Base-by-base conservation (phyloP, 2,113 vertebrate species). In the Tor tambroides region DNA sequence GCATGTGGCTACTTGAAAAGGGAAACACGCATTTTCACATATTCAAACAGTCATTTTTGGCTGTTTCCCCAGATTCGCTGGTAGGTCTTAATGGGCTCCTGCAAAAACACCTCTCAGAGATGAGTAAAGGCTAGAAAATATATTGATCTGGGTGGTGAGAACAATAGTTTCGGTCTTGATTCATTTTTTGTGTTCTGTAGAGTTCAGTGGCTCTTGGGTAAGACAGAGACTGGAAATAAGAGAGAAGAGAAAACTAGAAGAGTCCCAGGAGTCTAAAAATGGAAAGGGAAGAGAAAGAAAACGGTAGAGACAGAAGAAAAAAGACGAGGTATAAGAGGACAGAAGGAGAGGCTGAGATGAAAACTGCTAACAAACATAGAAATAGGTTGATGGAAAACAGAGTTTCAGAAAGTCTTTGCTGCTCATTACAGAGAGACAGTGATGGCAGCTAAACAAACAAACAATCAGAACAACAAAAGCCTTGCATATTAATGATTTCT, bases 111-210 rank as follows among this genome's bases (percentile, higher is more conserved):
- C 89, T 87, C 91, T 85, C 74, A 91, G 56, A 91, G 93, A 93
- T 90, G 93, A 92, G 92, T 92, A 95, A 94, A 92, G 89, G 84
- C 89, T 94, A 92, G 10, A 92, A 94, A 95, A 90, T 93, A 86
- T 94, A 90, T 95, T 94, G 95, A 96, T 97, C 93, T 91, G 92
- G 82, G 84, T 92, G 89, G 88, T 93, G 93, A 94, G 94, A 96
- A 92, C 91, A 95, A 94, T 93, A 92, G 91, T 41, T 72, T 21
- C 1, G 38, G 84, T 74, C 89, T 92, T 88, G 91, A 94, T 94
- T 93, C 88, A 91, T 92, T 86, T 54, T 2, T 23, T 86, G 32
- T 94, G 94, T 93, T 93, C 90, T 75, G 51, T 86, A 38, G 54
- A 86, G 74, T 78, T 82, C 41, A 43, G 32, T 32, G 26, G 59